Conservation (phyloP, 2,113 vertebrate genomes). For the Cyrtonyx montezumae region DNA sequence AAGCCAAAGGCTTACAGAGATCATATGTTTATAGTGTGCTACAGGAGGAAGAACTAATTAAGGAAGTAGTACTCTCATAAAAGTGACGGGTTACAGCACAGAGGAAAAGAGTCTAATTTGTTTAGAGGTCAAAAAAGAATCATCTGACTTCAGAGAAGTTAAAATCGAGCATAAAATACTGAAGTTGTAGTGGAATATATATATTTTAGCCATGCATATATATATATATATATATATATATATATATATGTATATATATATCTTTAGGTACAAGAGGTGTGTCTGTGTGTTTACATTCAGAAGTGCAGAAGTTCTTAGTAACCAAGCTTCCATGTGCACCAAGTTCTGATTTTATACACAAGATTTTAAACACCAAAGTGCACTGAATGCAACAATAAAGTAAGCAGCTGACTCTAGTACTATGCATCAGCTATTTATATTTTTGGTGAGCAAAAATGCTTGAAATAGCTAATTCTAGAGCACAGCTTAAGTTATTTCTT, state of each 20-base stretch:
- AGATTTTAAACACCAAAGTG: background rate
- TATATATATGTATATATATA: background rate
- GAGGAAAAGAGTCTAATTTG: background rate
- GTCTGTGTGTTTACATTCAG: background rate
- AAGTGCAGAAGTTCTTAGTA: background rate
- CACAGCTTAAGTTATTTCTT: background rate
- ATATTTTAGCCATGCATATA: background rate
- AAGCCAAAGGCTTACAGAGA: background rate
- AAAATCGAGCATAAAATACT: background rate
- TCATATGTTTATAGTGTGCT: background rate
- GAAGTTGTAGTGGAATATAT: background rate
- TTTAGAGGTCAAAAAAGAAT: background rate
- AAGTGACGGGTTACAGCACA: background rate
- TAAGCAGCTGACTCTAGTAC: background rate
- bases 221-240: background rate
- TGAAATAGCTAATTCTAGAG: background rate
- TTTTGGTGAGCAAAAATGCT: background rate
- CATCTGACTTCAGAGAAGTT: background rate
- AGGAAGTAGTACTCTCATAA: rapidly evolving
- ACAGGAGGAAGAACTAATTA: background rate
- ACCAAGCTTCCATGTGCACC: rapidly evolving
- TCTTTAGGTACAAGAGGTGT: background rate
- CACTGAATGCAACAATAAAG: background rate
- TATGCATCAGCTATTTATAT: background rate
- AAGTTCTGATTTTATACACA: background rate